Evolutionary conservation across 2,797 vertebrate species (phyloP), one percentile per base, ranked within the genome.

Genomic region (Clamator glandarius): DNA sequence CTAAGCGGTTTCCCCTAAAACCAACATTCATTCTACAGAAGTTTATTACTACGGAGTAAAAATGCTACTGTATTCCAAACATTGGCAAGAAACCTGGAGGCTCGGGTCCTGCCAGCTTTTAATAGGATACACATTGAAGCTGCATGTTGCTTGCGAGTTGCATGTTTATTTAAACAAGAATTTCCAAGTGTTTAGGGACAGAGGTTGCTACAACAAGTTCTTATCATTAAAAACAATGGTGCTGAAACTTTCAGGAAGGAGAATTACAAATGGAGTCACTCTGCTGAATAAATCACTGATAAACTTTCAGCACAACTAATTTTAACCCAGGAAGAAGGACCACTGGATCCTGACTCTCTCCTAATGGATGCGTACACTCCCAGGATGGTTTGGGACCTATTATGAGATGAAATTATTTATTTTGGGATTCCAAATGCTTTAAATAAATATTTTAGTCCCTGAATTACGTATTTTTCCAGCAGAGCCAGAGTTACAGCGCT

Each of bases 71-170:
- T 97, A 96, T 96, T 96, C 96, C 19, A 82, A 92, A 92, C 88
- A 89, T 91, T 82, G 94, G 91, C 94, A 85, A 63, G 97, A 97
- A 70, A 98, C 79, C 84, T 90, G 96, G 96, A 97, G 97, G 96
- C 95, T 86, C 66, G 12, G 57, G 92, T 63, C 87, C 91, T 96
- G 98, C 98, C 98, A 98, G 97, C 64, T 97, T 96, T 97, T 98
- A 98, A 98, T 98, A 97, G 93, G 93, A 98, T 91, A 89, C 98
- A 98, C 97, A 98, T 98, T 98, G 96, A 95, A 95, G 93, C 97
- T 96, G 97, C 96, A 94, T 94, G 93, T 94, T 96, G 96, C 93
- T 96, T 96, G 3, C 59, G 63, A 95, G 92, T 70, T 66, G 96
- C 97, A 91, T 94, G 96, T 98, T 97, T 98, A 96, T 97, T 98